phyloP scores from a whole-genome alignment of 2,888 invertebrate genomes.

The Cephus pygmeus region DNA sequence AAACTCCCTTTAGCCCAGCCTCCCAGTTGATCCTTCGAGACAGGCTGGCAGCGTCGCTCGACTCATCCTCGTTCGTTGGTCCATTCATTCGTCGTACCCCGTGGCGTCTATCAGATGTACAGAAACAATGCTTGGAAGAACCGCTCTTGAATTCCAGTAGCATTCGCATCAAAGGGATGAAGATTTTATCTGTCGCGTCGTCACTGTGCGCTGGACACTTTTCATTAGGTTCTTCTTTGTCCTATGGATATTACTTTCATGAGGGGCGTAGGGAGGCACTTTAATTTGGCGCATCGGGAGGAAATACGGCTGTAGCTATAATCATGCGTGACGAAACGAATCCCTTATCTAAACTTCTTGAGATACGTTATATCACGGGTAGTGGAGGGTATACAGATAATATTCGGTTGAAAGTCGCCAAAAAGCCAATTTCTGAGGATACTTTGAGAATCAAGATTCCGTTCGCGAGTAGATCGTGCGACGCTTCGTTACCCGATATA shows the following conservation, averaged over 20 bases:
- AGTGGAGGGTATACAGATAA: no score
- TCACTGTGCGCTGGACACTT: slow-evolving; percentile 42
- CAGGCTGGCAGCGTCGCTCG: no score
- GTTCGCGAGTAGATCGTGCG: no score
- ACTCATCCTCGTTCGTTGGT: slow-evolving; percentile 22
- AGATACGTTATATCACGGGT: background rate
- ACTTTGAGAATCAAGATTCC: no score
- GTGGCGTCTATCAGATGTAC: slow-evolving; percentile 48
- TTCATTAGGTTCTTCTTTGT: slow-evolving; percentile 54
- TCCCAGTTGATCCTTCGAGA: no score
- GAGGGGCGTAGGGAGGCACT: slow-evolving; percentile 20
- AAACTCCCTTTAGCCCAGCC: no score
- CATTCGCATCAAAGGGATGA: slow-evolving; percentile 39
- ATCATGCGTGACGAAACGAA: background rate
- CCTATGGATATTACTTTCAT: slow-evolving; percentile 40
- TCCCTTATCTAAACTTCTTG: background rate
- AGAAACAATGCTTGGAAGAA: slow-evolving; percentile 51
- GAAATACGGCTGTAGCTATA: background rate
- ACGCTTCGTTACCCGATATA: no score
- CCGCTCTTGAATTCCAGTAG: slow-evolving; percentile 43
- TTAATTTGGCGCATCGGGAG: slow-evolving; percentile 28
- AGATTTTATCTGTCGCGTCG: slow-evolving; percentile 38
- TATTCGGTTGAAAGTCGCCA: no score
- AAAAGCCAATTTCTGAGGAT: no score
- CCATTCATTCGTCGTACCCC: slow-evolving; percentile 36